Base-by-base conservation (phyloP, 2,888 invertebrate species). In the Darwinula stevensoni region DNA sequence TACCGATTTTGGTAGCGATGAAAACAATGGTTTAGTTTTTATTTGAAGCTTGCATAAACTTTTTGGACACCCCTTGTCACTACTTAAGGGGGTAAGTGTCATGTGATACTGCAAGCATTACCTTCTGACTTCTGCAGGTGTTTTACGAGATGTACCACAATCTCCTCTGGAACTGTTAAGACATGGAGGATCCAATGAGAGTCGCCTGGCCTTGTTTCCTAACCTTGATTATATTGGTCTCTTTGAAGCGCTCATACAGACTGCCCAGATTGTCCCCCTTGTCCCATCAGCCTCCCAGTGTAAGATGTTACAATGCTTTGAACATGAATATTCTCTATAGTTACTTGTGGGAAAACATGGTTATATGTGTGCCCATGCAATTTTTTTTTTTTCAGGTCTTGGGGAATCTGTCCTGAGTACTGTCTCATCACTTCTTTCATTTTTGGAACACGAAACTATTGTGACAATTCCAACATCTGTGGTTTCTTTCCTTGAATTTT, bases 211-310 rank as follows among this genome's bases (percentile, higher is more conserved):
- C 16, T 62, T 91, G 31, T 94, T 84, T 54, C 94, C 94, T 5
- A 88, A 75, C 54, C 61, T 97, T 42, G 91, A 94, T 56, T 97
- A 94, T 54, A 80, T 80, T 49, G 86, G 84, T 32, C 61, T 97
- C 29, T 91, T 82, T 51, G 76, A 78, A 50, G 82, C 84, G 14
- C 63, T 94, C 33, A 56, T 74, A 14, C 74, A 74, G 44, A 59
- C 86, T 39, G 72, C 91, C 32, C 91, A 94, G 52, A 73, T 86
- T n/a, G 76, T 84, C 15, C 75, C 86, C 11, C 64, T 73, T 36
- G 67, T 94, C 40, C 80, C 78, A 49, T 68, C 74, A 48, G 86
- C 84, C 32, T 62, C 76, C 38, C 69, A 73, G 48, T 66, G 82
- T 78, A 51, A 45, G 47, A 9, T n/a, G 22, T 22, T 36, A 16